Evolutionary conservation across 2,888 invertebrate species (phyloP).

Genomic region (Nomada goodeniana): DNA sequence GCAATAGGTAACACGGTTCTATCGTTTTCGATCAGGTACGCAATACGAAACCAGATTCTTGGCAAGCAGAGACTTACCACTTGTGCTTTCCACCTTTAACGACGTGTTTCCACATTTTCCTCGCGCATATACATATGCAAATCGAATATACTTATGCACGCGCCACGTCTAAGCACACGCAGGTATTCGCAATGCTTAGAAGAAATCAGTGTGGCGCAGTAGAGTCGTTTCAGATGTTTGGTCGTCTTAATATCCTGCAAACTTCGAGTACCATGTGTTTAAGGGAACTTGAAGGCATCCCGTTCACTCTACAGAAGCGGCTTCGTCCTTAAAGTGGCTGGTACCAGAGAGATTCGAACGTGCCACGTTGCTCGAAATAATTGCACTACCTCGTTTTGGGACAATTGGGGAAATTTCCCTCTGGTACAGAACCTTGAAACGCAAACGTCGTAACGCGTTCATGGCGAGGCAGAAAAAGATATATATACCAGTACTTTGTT

Average conservation of each 20-base stretch:
- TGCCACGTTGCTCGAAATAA: slow-evolving; percentile 10
- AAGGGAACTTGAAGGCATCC: not conserved
- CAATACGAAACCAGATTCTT: slow-evolving; percentile 58
- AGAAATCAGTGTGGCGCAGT: too few species aligned
- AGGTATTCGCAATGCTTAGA: too few species aligned
- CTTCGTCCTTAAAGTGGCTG: not conserved
- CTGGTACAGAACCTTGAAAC: too few species aligned
- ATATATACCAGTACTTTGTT: too few species aligned
- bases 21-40: slow-evolving; percentile 53
- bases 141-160: too few species aligned
- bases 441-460: too few species aligned
- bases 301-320: not conserved
- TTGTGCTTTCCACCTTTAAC: slow-evolving; percentile 37
- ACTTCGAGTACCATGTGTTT: not conserved
- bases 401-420: not conserved
- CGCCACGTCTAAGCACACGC: too few species aligned
- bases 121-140: not conserved
- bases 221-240: not conserved
- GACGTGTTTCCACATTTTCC: not conserved
- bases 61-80: slow-evolving; percentile 31
- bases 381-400: slow-evolving; percentile 7
- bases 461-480: too few species aligned
- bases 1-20: slow-evolving; percentile 39
- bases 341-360: not conserved
- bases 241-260: not conserved